Evolutionary conservation across 2,797 vertebrate genomes (phyloP).

Genomic region (Uromys caudimaculatus): DNA sequence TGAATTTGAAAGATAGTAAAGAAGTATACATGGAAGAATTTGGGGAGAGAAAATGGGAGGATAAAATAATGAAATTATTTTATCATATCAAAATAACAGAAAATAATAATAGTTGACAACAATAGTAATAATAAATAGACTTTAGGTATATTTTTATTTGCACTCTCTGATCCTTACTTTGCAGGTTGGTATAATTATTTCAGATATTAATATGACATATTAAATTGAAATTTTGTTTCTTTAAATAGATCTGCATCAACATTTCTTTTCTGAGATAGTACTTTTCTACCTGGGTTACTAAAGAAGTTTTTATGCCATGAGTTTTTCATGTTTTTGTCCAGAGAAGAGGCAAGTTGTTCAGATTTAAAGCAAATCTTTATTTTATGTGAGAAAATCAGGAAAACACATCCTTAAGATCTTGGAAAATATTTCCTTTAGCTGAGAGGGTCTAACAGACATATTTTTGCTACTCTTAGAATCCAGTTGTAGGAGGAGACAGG

Average conservation of each 20-base stretch:
- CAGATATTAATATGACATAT: neutral
- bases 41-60: neutral
- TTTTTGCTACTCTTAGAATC: conserved; percentile 56
- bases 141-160: conserved; percentile 9
- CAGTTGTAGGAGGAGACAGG: neutral
- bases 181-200: neutral
- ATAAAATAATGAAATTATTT: neutral
- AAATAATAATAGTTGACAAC: neutral
- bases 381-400: conserved; percentile 48
- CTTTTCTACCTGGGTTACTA: neutral
- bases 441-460: neutral
- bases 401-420: conserved; percentile 4
- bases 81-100: neutral
- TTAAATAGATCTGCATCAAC: neutral
- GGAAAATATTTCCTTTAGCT: conserved; percentile 60
- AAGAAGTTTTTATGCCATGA: neutral
- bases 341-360: neutral
- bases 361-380: conserved; percentile 32
- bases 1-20: neutral
- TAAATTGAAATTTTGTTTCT: neutral
- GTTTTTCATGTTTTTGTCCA: conserved; percentile 13
- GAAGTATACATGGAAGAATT: neutral
- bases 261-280: neutral
- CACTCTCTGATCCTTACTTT: neutral
- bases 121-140: neutral